Evolutionary conservation across 1,140 invertebrate genomes (phyloP), one percentile per base, ranked within the genome.

Genomic region (Ostrea edulis): DNA sequence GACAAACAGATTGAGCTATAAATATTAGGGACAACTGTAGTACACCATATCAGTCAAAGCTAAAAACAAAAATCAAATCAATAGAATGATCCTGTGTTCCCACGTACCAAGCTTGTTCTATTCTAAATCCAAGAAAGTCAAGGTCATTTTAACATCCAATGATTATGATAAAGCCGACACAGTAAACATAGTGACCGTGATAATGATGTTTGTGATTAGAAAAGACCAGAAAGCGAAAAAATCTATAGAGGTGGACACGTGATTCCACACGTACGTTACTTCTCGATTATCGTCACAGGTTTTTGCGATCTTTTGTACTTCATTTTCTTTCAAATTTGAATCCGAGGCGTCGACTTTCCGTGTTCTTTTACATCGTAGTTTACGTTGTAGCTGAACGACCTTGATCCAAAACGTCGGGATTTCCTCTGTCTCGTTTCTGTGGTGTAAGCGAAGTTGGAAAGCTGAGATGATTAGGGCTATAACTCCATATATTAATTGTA

Each of bases 381-480:
- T 77, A 22, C 62, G 51, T 68, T 68, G 51, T n/a, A 51, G 14
- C 14, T 20, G 44, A 17, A 77, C 14, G 2, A 54, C 8, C 5
- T 17, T 44, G 8, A 22, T 29, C 25, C 65, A 52, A 5, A 55
- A 12, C 14, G 29, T 3, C 11, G 25, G 20, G 5, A 86, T 53
- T 20, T 77, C 68, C n/a, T 44, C 53, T 1, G 51, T 9, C 4
- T 55, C 20, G 9, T 44, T 25, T 8, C 87, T 84, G 53, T 84
- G 83, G 20, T 84, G 87, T 22, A 88, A 22, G 22, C 87, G 82
- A 12, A 85, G 62, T 25, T 88, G 82, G 0, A 88, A 14, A n/a
- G 86, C 55, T 8, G 77, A 62, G 44, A 87, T 62, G 3, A 83
- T 17, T 4, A 87, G 51, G 29, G 68, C 68, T n/a, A 88, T 17